Base-by-base conservation (phyloP, 2,113 vertebrate genomes). In the Spilogale gracilis region DNA sequence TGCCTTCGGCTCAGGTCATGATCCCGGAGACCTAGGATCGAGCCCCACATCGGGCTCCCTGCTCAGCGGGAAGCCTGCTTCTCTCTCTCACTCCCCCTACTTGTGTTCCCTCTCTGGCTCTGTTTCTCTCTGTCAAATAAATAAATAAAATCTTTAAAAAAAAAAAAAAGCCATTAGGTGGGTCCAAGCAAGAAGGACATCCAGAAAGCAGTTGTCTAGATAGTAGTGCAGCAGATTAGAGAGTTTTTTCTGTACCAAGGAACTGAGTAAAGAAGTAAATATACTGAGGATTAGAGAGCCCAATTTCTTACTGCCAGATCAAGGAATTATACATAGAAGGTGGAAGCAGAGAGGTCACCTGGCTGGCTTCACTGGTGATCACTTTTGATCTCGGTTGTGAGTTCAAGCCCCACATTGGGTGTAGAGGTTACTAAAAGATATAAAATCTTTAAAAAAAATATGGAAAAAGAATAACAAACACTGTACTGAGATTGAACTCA, bases 241-340 rank as follows among this genome's bases (percentile, higher is more conserved):
- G 16, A 30, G 63, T 69, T 67, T 52, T 16, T 50, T 71, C 16
- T 65, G 61, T 9, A 48, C 9, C 25, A 30, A 16, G 6, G 17
- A 16, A 80, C 32, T 85, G 38, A 93, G 67, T 56, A 93, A 96
- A 81, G 71, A 82, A 56, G 48, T 71, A 80, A 86, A 67, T 83
- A 78, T 43, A 43, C 56, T 82, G 50, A 87, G 48, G 61, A 67
- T 83, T 65, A 25, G 45, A 25, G 32, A 85, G 45, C 45, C 38
- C 71, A 13, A 45, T 95, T 71, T 89, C 65, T 88, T 93, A 52
- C 25, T 63, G 16, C 38, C 86, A 90, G 45, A n/a, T 69, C 76
- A 69, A 52, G n/a, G 23, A 83, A 79, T 90, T 89, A 89, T 76
- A 86, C 92, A 92, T 65, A 85, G 25, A 17, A 79, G 16, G 32